phyloP scores from a whole-genome alignment of 2,888 invertebrate species.

The Carcina quercana region DNA sequence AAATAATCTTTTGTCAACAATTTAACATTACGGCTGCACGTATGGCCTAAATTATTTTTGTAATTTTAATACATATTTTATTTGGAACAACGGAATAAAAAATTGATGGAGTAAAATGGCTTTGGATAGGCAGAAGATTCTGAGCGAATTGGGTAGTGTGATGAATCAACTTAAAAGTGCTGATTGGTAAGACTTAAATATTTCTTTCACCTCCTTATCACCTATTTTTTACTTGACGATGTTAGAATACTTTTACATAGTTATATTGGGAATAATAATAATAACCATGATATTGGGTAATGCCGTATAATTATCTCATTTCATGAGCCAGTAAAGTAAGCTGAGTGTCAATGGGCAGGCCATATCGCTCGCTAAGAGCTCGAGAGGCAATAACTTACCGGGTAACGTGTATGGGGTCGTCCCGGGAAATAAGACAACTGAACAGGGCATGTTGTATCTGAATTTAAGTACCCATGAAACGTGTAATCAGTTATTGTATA shows the following conservation, averaged over 20 bases:
- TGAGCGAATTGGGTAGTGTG: slow-evolving; percentile 61
- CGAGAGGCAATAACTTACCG: too few species aligned
- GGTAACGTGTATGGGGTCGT: too few species aligned
- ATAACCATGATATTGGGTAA: background rate
- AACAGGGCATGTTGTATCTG: too few species aligned
- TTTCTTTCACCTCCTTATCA: background rate
- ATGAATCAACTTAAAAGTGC: slow-evolving; percentile 60
- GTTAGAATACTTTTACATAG: background rate
- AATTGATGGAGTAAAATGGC: slow-evolving; percentile 33
- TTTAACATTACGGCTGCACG: slow-evolving; percentile 1
- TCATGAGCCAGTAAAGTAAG: too few species aligned
- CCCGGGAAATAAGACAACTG: too few species aligned
- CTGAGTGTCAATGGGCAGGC: too few species aligned
- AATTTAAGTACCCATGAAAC: too few species aligned
- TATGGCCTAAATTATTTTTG: slow-evolving; percentile 1
- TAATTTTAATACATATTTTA: background rate
- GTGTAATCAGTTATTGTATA: too few species aligned
- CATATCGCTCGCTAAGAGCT: too few species aligned
- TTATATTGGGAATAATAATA: too few species aligned
- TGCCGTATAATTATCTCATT: background rate
- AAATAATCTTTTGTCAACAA: too few species aligned
- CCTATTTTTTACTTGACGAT: background rate
- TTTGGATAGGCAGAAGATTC: slow-evolving; percentile 55
- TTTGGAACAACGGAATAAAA: slow-evolving; percentile 1
- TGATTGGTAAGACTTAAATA: slow-evolving; percentile 55